Evolutionary conservation across 2,113 vertebrate genomes (phyloP).

Genomic region (Prunella fulvescens): DNA sequence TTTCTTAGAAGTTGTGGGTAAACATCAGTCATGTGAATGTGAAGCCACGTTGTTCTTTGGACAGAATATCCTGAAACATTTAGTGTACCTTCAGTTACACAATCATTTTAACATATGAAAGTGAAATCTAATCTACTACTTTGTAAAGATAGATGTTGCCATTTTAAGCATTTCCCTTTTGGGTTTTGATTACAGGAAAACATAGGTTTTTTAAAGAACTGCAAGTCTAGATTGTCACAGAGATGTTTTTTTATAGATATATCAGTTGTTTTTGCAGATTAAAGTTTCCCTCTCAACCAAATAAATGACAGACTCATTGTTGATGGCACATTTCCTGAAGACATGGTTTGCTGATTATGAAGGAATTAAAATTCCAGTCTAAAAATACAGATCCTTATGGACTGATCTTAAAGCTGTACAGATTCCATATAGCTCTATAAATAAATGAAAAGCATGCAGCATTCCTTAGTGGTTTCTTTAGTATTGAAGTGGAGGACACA

Average conservation of each 20-base stretch:
- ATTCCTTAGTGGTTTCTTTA: neutral
- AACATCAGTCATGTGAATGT: neutral
- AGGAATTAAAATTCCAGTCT: neutral
- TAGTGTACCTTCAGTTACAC: neutral
- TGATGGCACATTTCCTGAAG: neutral
- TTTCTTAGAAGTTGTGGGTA: neutral
- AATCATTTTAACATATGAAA: neutral
- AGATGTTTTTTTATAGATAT: neutral
- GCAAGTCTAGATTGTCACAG: neutral
- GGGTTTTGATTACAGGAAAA: neutral
- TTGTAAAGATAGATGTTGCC: neutral
- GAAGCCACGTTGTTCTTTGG: neutral
- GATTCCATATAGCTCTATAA: neutral
- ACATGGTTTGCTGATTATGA: neutral
- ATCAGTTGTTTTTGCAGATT: neutral
- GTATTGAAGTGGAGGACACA: neutral
- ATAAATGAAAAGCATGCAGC: neutral
- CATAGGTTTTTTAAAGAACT: neutral
- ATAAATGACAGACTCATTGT: neutral
- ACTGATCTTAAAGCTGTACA: neutral
- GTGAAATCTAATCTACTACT: neutral
- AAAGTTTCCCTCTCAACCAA: neutral
- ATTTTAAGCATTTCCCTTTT: neutral
- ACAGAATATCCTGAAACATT: neutral
- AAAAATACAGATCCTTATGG: neutral